Percentiles rank a stretch among this genome's conserved stretches.
These are phyloP conservation scores for Artibeus jamaicensis DNA, from an alignment of 2,797 vertebrate genomes.

Conservation along the genomic window DNA sequence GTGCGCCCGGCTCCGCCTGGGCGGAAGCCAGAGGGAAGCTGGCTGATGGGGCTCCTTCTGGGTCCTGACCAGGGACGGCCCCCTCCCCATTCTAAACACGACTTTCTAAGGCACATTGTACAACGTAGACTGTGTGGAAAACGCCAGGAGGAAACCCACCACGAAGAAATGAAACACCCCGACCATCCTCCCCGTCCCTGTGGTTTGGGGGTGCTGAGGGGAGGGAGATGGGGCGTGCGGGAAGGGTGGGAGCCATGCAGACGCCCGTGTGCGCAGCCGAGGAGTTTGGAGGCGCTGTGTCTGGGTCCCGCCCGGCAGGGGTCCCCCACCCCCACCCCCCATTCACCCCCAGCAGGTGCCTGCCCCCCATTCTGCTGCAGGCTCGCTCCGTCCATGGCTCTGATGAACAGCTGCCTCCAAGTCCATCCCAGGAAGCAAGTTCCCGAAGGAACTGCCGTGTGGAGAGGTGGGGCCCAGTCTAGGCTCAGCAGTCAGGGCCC, in stretches of 20 bases:
- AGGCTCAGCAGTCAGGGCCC: not conserved
- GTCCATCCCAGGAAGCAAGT: conserved; percentile 25
- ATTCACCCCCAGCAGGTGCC: not conserved
- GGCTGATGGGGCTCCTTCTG: not conserved
- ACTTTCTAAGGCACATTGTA: not conserved
- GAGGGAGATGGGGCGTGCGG: not conserved
- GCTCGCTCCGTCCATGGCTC: conserved; percentile 26
- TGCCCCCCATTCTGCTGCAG: rapidly evolving
- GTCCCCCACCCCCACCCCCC: not conserved
- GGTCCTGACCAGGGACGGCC: not conserved
- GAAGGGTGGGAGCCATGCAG: rapidly evolving
- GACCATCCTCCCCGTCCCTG: rapidly evolving
- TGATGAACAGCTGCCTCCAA: conserved; percentile 44
- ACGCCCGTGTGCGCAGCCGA: not conserved
- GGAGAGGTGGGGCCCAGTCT: not conserved
- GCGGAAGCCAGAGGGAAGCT: not conserved
- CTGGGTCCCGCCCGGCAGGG: not conserved
- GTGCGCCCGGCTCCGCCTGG: too few relatives aligned
- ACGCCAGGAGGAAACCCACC: not conserved
- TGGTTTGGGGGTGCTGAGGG: too few relatives aligned
- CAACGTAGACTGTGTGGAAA: not conserved
- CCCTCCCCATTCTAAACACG: not conserved
- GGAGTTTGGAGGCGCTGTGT: not conserved
- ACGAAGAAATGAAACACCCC: not conserved
- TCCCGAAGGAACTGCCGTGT: not conserved